These are phyloP conservation scores for Rhabdomys dilectus DNA, from an alignment of 2,113 vertebrate species.

Conservation along the genomic window DNA sequence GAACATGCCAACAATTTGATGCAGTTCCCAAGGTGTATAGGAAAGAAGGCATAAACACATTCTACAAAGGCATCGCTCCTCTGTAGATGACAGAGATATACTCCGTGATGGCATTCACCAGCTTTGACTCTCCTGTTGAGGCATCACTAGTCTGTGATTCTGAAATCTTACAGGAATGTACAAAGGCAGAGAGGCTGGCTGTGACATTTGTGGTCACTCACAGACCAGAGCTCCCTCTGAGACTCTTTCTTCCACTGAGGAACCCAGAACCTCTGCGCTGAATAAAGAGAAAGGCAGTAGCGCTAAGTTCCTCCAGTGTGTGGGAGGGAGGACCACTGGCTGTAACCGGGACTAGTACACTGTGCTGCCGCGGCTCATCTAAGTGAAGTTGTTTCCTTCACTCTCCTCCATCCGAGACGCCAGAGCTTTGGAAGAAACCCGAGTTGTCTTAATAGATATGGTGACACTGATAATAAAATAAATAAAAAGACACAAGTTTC, in stretches of 20 bases:
- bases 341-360: conserved; percentile 95
- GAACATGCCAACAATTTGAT: conserved; percentile 96
- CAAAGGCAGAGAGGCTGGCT: conserved; percentile 94
- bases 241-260: conserved; percentile 96
- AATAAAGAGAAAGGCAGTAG: conserved; percentile 97
- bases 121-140: conserved; percentile 98
- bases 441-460: conserved; percentile 91
- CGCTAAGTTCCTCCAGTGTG: conserved; percentile 94
- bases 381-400: conserved; percentile 98
- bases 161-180: conserved; percentile 96
- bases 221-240: conserved; percentile 98
- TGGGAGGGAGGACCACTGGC: conserved; percentile 95
- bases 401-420: conserved; percentile 98
- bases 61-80: conserved; percentile 97
- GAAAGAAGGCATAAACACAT: conserved; percentile 97
- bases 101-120: conserved; percentile 99
- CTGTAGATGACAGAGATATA: conserved; percentile 99
- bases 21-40: conserved; percentile 95
- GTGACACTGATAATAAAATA: neutral
- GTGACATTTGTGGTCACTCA: conserved; percentile 97
- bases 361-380: conserved; percentile 72
- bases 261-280: conserved; percentile 96
- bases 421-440: conserved; percentile 97
- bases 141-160: conserved; percentile 94
- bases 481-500: neutral